Evolutionary conservation across 2,113 vertebrate species (phyloP), one percentile per base, ranked within the genome.

Genomic region (Illadopsis cleaveri): DNA sequence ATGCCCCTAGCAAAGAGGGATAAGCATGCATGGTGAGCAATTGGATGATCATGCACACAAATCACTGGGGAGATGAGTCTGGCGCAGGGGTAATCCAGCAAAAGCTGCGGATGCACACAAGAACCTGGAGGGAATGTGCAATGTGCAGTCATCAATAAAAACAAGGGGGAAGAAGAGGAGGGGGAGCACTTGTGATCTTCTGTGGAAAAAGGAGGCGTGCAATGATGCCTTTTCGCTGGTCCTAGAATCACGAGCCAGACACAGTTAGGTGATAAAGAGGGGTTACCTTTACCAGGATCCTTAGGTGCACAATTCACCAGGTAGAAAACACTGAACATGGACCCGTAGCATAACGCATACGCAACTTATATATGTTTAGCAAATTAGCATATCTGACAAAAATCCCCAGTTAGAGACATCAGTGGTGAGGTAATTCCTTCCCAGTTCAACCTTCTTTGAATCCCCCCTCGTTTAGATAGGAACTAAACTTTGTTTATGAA

Each of bases 271-370:
- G 48, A 33, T 45, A 38, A 45, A 64, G 33, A 38, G 9, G 28
- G 18, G 6, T 38, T 64, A 23, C 48, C n/a, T 64, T 54, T 54
- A 15, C 23, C 42, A 33, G n/a, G n/a, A 38, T 33, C 22, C 47
- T 45, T 19, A 27, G 17, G 40, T 54, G 40, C 28, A 19, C 48
- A n/a, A 1, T 47, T 54, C 0, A 1, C 17, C 4, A 7, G 14
- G 57, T 45, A 14, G 40, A 73, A 54, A 73, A 84, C 0, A 0
- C 28, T 0, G 0, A 73, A 38, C 28, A n/a, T 47, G 48, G n/a
- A 47, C n/a, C 11, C 28, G 0, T 18, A 62, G 18, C 1, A 3
- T 28, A 73, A 73, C 0, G 0, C 0, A 1, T 47, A 28, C 2
- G 28, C 30, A 24, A 16, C 15, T 56, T 56, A 47, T 38, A 38